phyloP scores from a whole-genome alignment of 1,140 invertebrate species.

The Drosophila asahinai region DNA sequence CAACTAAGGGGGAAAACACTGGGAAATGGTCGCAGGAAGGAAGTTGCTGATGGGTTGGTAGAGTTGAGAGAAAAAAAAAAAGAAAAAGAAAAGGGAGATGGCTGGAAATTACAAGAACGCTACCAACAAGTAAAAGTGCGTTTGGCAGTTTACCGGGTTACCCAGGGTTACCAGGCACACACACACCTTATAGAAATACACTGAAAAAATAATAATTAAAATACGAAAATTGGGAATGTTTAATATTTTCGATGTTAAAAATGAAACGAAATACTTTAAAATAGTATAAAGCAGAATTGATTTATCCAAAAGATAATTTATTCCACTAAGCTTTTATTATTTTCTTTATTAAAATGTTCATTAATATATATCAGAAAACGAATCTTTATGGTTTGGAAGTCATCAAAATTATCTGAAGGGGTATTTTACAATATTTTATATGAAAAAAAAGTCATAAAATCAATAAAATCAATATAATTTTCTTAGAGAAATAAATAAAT shows the following conservation, averaged over 20 bases:
- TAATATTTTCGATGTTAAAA: not conserved
- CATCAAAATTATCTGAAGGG: not conserved
- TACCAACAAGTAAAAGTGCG: conserved; percentile 60
- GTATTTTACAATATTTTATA: not conserved
- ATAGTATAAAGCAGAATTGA: not conserved
- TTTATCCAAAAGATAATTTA: not conserved
- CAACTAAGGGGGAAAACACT: conserved; percentile 30
- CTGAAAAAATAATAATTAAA: not conserved
- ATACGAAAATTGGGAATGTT: accelerated
- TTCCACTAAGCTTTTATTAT: not conserved
- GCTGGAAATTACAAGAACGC: conserved; percentile 56
- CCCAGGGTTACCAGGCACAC: conserved; percentile 42
- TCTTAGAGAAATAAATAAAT: too few species aligned
- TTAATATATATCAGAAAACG: not conserved
- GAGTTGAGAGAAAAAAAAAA: conserved; percentile 4
- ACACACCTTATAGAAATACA: conserved; percentile 7
- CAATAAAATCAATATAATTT: too few species aligned
- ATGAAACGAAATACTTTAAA: not conserved
- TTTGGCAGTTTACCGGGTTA: conserved; percentile 72
- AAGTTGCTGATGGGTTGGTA: conserved; percentile 60
- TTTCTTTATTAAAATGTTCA: too few species aligned
- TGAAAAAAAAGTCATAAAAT: not conserved
- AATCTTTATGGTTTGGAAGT: not conserved
- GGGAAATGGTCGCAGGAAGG: conserved; percentile 71
- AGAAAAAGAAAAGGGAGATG: conserved; percentile 14